A percentile compares a stretch with the other conserved stretches of the same genome.
phyloP scores from a whole-genome alignment of 2,113 vertebrate genomes.

The Gadus macrocephalus region DNA sequence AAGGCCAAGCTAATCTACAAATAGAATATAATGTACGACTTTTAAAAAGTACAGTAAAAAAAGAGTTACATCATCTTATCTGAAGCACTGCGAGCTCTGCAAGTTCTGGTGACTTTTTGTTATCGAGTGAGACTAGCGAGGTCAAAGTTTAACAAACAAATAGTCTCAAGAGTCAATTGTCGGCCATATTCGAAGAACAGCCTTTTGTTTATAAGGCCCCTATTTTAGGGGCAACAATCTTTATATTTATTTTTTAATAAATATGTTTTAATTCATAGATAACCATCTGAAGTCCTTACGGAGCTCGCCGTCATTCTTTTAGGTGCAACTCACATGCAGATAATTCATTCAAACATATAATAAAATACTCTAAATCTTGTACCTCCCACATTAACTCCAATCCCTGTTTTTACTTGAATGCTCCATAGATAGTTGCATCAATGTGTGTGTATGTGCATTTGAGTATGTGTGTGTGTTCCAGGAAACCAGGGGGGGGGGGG shows the following conservation, averaged over 20 bases:
- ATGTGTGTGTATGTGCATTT: too few species aligned
- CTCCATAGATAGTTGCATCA: neutral
- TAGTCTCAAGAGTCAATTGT: neutral
- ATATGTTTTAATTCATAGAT: neutral
- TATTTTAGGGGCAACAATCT: too few species aligned
- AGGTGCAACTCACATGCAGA: neutral
- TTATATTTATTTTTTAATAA: too few species aligned
- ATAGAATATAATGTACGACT: conserved; percentile 5
- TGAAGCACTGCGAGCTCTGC: neutral
- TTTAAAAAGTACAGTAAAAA: conserved; percentile 5
- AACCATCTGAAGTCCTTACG: neutral
- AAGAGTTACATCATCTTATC: neutral
- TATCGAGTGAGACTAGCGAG: neutral
- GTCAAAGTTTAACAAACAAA: neutral
- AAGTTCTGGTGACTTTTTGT: neutral
- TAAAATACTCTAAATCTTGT: neutral
- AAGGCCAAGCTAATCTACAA: conserved; percentile 27
- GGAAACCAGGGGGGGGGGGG: too few species aligned
- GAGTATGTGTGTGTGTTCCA: too few species aligned
- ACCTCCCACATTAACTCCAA: neutral
- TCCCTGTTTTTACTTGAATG: neutral
- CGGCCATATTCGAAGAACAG: neutral
- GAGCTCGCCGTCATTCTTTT: neutral
- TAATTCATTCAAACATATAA: neutral
- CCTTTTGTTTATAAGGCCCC: neutral